Percentiles rank a stretch among this genome's conserved stretches.
phyloP scores from a whole-genome alignment of 2,888 invertebrate genomes.

The Dugesia japonica region DNA sequence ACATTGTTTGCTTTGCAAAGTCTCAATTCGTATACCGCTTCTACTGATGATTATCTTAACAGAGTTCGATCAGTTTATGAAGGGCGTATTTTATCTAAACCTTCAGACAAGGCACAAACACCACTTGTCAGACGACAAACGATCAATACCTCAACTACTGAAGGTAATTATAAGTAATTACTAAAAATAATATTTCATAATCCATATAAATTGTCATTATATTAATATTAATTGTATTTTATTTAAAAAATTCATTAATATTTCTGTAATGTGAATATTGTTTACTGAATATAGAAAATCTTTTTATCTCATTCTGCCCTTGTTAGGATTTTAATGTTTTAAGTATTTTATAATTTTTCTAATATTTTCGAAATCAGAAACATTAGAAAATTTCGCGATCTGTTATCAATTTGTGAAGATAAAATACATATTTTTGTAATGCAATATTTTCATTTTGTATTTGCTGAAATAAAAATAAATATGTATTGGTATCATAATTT shows the following conservation, averaged over 20 bases:
- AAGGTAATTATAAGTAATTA: background rate
- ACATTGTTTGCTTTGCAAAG: constrained; percentile 45
- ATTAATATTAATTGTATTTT: background rate
- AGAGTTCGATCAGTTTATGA: constrained; percentile 44
- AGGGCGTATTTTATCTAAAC: constrained; percentile 33
- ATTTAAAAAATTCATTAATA: background rate
- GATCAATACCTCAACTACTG: background rate
- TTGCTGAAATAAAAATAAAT: too few species aligned
- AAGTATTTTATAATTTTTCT: too few species aligned
- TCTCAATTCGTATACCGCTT: constrained; percentile 38
- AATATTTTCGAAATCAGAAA: too few species aligned
- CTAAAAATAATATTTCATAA: background rate
- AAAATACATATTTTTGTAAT: too few species aligned
- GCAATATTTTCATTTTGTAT: too few species aligned
- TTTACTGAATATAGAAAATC: too few species aligned
- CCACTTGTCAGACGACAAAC: background rate
- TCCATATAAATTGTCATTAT: background rate
- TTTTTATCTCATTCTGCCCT: too few species aligned
- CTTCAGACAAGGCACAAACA: background rate
- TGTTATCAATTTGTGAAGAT: too few species aligned
- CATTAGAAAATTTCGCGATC: too few species aligned
- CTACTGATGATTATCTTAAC: constrained; percentile 40
- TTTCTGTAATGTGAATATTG: background rate
- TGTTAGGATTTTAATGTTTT: too few species aligned
- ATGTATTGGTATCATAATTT: too few species aligned